A percentile compares a stretch with the other conserved stretches of the same genome.
Conservation (phyloP, 2,888 invertebrate genomes). For the Clivina fossor region DNA sequence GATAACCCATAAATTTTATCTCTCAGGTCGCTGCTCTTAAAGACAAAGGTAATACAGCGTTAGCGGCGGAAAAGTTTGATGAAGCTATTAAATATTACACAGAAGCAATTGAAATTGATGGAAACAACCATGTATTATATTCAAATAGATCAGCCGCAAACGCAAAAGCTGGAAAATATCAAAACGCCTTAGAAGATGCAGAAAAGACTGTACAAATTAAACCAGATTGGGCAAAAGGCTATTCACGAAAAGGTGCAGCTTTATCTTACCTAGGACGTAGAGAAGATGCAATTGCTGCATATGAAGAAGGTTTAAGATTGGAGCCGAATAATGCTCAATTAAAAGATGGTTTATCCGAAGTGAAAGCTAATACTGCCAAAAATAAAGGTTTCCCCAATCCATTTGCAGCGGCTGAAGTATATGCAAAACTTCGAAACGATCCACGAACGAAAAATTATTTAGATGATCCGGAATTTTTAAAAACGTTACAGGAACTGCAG, state of each 20-base stretch:
- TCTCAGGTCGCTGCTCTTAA: slow-evolving; percentile 77
- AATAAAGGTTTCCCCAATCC: slow-evolving; percentile 53
- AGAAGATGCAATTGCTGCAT: slow-evolving; percentile 76
- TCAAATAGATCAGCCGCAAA: slow-evolving; percentile 92
- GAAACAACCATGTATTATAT: slow-evolving; percentile 82
- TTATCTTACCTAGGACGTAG: slow-evolving; percentile 72
- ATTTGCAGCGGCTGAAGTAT: slow-evolving; percentile 60
- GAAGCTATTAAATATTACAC: slow-evolving; percentile 81
- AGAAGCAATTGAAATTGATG: slow-evolving; percentile 78
- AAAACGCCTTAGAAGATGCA: slow-evolving; percentile 79
- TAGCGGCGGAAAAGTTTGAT: slow-evolving; percentile 73
- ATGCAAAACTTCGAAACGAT: slow-evolving; percentile 65
- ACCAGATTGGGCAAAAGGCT: slow-evolving; percentile 85
- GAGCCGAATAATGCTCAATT: slow-evolving; percentile 76
- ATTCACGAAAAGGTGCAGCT: slow-evolving; percentile 87
- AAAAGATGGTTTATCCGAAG: slow-evolving; percentile 67
- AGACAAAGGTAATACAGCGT: slow-evolving; percentile 83
- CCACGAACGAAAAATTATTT: slow-evolving; percentile 71
- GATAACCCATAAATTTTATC: slow-evolving; percentile 40
- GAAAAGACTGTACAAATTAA: slow-evolving; percentile 79
- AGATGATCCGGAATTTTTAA: slow-evolving; percentile 73
- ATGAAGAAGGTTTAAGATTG: slow-evolving; percentile 69
- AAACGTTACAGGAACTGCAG: slow-evolving; percentile 63
- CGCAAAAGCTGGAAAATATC: slow-evolving; percentile 76
- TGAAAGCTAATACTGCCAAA: slow-evolving; percentile 45